Conservation (phyloP, 2,797 vertebrate genomes). For the Megaceryle alcyon region DNA sequence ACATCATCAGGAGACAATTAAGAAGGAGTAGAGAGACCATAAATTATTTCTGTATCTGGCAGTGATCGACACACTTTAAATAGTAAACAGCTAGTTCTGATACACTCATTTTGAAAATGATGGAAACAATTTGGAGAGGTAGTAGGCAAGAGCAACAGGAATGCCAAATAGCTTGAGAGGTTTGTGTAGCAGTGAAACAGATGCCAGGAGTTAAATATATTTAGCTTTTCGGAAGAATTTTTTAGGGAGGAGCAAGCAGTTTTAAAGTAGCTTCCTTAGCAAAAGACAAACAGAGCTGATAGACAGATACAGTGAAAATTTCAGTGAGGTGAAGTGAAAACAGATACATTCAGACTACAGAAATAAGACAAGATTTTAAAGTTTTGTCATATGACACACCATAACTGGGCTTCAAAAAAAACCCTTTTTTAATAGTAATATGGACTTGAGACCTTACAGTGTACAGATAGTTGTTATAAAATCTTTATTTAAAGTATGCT, state of each 20-base stretch:
- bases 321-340: neutral
- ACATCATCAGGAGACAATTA: neutral
- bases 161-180: neutral
- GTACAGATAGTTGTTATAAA: neutral
- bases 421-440: neutral
- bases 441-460: neutral
- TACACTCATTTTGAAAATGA: neutral
- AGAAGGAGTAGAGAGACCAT: neutral
- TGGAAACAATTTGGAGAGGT: neutral
- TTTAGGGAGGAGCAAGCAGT: neutral
- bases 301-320: neutral
- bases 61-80: neutral
- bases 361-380: neutral
- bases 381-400: neutral
- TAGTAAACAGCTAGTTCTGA: neutral
- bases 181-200: neutral
- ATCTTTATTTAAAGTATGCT: neutral
- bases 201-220: neutral
- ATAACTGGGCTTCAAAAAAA: neutral
- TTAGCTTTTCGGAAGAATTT: neutral
- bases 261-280: neutral
- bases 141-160: neutral
- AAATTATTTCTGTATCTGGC: neutral
- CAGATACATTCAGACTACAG: neutral
- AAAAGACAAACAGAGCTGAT: neutral